Base-by-base conservation (phyloP, 92 coral and sea anemone genomes). In the Zoanthus sansibaricus region DNA sequence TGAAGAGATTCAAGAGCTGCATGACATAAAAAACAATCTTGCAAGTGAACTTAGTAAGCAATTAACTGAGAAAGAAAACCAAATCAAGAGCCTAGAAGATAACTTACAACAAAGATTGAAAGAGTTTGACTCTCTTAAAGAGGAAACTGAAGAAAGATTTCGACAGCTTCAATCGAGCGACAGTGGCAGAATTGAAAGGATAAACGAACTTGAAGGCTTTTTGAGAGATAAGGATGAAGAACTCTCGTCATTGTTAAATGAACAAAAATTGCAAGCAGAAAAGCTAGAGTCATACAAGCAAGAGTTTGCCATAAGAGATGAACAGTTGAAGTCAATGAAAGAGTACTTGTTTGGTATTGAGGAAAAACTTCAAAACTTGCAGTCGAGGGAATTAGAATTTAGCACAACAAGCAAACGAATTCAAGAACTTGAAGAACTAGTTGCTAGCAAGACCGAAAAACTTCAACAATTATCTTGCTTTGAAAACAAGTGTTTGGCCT, bases 1-100 rank as follows among this genome's bases (percentile, higher is more conserved):
- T 30, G 95, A 93, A 21, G 95, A 93, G 46, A 77, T 93, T 33
- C 80, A 93, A 48, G 91, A 86, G 51, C 71, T 93, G 13, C 71
- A 84, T 76, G 72, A 76, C 17, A 68, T 87, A 31, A 91, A 91
- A 51, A 88, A 91, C 48, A 83, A 78, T 52, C 86, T 91, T 5
- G 88, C 82, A 6, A 64, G 69, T 3, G 91, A 91, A 17, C 88
- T 91, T n/a, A 59, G 91, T 55, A 77, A 68, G 31, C 83, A 90
- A 88, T 10, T 90, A 51, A 30, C 77, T 45, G 82, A 83, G 31
- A 89, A 86, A 48, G 92, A 89, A 6, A 71, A 61, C 1, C 71
- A 78, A 17, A 85, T 89, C 48, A 20, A 13, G 1, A 85, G 20
- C 32, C 62, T 89, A 54, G 86, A 87, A 21, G 74, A 47, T 7